Base-by-base conservation (phyloP, 37 sponge, comb jelly and placozoan species). In the Corticium candelabrum region DNA sequence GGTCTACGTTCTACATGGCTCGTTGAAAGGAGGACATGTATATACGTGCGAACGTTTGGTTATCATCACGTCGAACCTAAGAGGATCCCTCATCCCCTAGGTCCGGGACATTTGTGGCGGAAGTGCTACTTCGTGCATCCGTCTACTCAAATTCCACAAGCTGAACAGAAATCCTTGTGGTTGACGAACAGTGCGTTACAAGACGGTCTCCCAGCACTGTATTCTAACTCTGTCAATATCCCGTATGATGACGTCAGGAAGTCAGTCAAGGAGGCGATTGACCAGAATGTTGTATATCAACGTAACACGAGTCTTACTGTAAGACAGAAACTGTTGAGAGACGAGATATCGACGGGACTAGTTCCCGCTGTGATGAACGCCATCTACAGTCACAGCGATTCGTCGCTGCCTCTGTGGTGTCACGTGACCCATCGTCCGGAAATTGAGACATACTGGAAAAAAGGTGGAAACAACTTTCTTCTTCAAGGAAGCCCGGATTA, bases 101-200 rank as follows among this genome's bases (percentile, higher is more conserved):
- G 93, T 27, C 85, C 86, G 33, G 78, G 84, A 3, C 35, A 77
- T 38, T 69, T 73, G 1, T 92, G 93, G 93, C 79, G 93, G 34
- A 92, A 86, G 41, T 92, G 89, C 69, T 84, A 80, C 76, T 41
- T 81, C 29, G 89, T 92, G 0, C 82, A 86, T 39, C 89, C 89
- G 2, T 40, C 29, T 38, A 82, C 80, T 21, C 69, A 78, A 37
- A 75, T 40, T 7, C 2, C 37, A n/a, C 76, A 77, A 11, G 82
- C 89, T 1, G 78, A 87, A 37, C 70, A 40, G 37, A 86, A 86
- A 31, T 85, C 73, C 40, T 81, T 80, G 43, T 92, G 89, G 93
- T 75, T 92, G 68, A 88, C 93, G 1, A 81, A 85, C 37, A 82
- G 84, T n/a, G 82, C 75, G 0, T 30, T 86, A 11, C 43, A 85